Conservation (phyloP, 2,113 vertebrate genomes). For the Chroicocephalus ridibundus region DNA sequence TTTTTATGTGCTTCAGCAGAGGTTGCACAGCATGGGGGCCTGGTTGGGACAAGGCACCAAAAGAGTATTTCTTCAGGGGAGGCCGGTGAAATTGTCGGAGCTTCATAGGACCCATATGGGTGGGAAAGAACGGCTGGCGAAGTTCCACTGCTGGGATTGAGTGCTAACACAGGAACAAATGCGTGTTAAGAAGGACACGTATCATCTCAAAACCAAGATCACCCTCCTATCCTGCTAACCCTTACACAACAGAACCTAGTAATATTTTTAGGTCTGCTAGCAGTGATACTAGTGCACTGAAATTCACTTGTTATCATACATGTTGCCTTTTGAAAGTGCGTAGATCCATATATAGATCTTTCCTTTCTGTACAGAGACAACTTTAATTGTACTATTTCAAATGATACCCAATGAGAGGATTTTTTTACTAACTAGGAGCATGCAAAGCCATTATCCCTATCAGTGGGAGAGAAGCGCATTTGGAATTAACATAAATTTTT, state of each 20-base stretch:
- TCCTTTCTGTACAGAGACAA: background rate
- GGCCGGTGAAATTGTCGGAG: constrained; percentile 93
- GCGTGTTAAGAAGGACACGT: background rate
- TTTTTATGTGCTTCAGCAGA: constrained; percentile 96
- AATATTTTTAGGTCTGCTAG: background rate
- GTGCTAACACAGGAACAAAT: constrained; percentile 75
- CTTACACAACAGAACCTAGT: background rate
- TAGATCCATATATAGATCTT: background rate
- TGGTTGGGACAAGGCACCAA: constrained; percentile 92
- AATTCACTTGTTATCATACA: background rate
- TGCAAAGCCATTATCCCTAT: background rate
- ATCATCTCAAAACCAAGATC: background rate
- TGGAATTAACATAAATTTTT: background rate
- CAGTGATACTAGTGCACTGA: background rate
- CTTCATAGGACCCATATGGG: constrained; percentile 98
- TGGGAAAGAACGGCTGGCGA: constrained; percentile 96
- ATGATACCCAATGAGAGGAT: background rate
- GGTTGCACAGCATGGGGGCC: constrained; percentile 91
- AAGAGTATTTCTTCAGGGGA: constrained; percentile 94
- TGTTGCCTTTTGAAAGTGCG: background rate
- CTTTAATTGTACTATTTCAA: background rate
- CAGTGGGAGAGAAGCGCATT: background rate
- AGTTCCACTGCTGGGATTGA: constrained; percentile 96
- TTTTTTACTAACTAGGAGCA: background rate
- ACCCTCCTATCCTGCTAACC: background rate